These are phyloP conservation scores for Thumatha senex DNA, from an alignment of 2,888 invertebrate species.

Conservation along the genomic window DNA sequence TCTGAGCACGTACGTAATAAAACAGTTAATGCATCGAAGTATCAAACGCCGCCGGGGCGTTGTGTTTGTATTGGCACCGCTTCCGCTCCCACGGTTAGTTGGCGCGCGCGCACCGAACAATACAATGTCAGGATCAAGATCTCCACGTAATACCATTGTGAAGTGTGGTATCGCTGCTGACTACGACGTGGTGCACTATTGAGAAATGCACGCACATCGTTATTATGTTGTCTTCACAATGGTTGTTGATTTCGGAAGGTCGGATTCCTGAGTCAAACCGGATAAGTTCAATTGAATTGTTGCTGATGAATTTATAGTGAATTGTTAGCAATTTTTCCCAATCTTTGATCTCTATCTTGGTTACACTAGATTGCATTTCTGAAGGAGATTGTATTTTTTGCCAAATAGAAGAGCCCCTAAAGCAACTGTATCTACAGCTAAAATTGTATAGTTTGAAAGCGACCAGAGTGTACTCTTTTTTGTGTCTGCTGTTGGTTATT, in stretches of 20 bases:
- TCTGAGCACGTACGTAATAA: background rate
- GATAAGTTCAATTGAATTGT: background rate
- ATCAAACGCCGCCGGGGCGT: slow-evolving; percentile 5
- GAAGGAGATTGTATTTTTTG: too few species aligned
- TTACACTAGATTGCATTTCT: too few species aligned
- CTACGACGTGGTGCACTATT: slow-evolving; percentile 13
- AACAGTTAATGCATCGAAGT: background rate
- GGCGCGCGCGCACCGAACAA: slow-evolving; percentile 14
- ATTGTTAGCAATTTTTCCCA: too few species aligned
- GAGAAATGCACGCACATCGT: slow-evolving; percentile 18
- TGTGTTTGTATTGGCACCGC: slow-evolving; percentile 2
- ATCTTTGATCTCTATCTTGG: too few species aligned
- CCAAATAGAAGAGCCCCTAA: too few species aligned
- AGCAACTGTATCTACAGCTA: too few species aligned
- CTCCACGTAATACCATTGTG: slow-evolving; percentile 24
- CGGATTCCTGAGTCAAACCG: background rate
- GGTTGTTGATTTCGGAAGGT: slow-evolving; percentile 1
- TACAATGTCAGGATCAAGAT: slow-evolving; percentile 34
- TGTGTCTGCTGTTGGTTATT: too few species aligned
- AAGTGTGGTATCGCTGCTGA: slow-evolving; percentile 1
- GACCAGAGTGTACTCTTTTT: too few species aligned
- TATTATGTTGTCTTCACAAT: slow-evolving; percentile 1
- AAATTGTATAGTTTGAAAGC: too few species aligned
- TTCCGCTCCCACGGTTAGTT: slow-evolving; percentile 17
- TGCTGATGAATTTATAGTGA: too few species aligned